Percentiles rank a stretch among this genome's conserved stretches.
phyloP scores from a whole-genome alignment of 2,888 invertebrate genomes.

The Chrysolina haemoptera region DNA sequence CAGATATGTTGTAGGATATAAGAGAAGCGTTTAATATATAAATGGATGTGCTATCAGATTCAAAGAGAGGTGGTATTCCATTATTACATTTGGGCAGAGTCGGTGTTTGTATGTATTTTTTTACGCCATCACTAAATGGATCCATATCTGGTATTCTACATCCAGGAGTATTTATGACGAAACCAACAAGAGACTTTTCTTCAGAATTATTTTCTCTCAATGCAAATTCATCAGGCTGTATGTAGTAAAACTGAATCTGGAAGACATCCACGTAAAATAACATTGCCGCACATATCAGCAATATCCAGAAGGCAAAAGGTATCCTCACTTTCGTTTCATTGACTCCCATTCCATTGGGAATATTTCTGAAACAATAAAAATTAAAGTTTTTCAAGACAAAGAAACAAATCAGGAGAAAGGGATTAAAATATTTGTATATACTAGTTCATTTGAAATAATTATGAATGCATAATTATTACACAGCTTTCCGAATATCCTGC shows the following conservation, averaged over 20 bases:
- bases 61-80: conserved; percentile 72
- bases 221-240: conserved; percentile 25
- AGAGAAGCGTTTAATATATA: conserved; percentile 72
- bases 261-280: conserved; percentile 62
- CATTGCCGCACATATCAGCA: conserved; percentile 57
- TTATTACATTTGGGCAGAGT: conserved; percentile 72
- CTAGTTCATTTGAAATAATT: no score
- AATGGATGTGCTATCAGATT: conserved; percentile 75
- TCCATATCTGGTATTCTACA: conserved; percentile 79
- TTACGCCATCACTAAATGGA: conserved; percentile 74
- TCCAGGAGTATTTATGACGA: conserved; percentile 67
- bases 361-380: conserved; percentile 45
- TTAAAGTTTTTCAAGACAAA: no score
- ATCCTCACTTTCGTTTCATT: conserved; percentile 53
- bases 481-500: no score
- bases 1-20: conserved; percentile 71
- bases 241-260: conserved; percentile 54
- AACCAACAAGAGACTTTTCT: conserved; percentile 30
- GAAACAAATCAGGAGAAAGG: no score
- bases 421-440: no score
- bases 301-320: conserved; percentile 58
- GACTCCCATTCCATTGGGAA: conserved; percentile 56
- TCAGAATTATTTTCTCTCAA: background rate
- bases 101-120: conserved; percentile 72
- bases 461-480: no score